Conservation (phyloP, 2,888 invertebrate species). For the Andrena bicolor region DNA sequence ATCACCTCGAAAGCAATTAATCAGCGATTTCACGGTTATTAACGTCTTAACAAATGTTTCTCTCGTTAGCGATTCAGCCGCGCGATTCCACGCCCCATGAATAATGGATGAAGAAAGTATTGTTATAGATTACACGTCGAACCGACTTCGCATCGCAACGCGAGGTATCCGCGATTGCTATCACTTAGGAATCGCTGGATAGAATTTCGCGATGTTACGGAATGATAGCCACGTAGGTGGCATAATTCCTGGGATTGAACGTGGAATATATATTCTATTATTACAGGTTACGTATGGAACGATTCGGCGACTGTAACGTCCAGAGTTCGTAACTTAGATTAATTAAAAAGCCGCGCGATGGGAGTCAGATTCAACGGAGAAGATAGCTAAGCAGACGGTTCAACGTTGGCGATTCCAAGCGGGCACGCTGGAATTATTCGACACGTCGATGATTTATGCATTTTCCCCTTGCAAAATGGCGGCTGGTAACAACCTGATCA, state of each 20-base stretch:
- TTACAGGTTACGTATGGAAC: not conserved
- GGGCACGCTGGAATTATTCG: not conserved
- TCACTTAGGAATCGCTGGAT: slow-evolving; percentile 16
- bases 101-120: slow-evolving; percentile 52
- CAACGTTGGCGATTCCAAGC: slow-evolving; percentile 4
- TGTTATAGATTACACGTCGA: slow-evolving; percentile 9
- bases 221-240: slow-evolving; percentile 28
- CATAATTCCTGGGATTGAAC: slow-evolving; percentile 16
- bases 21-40: slow-evolving; percentile 42
- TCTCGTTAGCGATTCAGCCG: slow-evolving; percentile 19
- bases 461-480: slow-evolving; percentile 21
- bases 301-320: not conserved
- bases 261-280: slow-evolving; percentile 8
- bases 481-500: not conserved
- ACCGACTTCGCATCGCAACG: too few species aligned
- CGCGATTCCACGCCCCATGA: slow-evolving; percentile 20
- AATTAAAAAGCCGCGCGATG: not conserved
- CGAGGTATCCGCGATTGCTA: not conserved
- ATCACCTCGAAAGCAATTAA: slow-evolving; percentile 20
- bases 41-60: slow-evolving; percentile 34
- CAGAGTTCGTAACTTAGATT: not conserved
- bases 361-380: slow-evolving; percentile 1
- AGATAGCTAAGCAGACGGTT: slow-evolving; percentile 14
- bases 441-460: slow-evolving; percentile 19
- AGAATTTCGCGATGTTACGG: slow-evolving; percentile 18